phyloP scores from a whole-genome alignment of 2,888 invertebrate genomes.

The Thymelicus acteon region DNA sequence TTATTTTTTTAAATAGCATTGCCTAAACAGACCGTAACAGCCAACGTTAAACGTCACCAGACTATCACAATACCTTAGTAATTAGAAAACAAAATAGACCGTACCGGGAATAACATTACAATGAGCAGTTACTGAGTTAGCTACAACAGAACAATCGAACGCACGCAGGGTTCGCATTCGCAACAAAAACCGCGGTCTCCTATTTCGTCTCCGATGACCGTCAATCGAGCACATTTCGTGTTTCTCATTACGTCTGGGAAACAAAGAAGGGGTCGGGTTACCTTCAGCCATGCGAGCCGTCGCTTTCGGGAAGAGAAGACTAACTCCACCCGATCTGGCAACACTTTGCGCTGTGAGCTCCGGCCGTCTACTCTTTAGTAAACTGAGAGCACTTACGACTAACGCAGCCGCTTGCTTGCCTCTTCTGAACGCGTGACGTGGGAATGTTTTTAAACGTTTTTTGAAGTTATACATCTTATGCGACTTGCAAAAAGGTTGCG shows the following conservation, averaged over 20 bases:
- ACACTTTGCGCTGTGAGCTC: slow-evolving; percentile 28
- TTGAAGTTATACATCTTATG: no score
- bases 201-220: slow-evolving; percentile 73
- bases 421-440: slow-evolving; percentile 11
- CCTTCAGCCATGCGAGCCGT: slow-evolving; percentile 42
- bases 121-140: neutral
- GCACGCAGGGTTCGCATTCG: slow-evolving; percentile 14
- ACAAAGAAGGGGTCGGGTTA: slow-evolving; percentile 76
- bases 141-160: slow-evolving; percentile 10
- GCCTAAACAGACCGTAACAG: no score
- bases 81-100: no score
- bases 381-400: slow-evolving; percentile 17
- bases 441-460: neutral
- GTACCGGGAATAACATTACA: no score
- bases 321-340: slow-evolving; percentile 35
- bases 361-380: slow-evolving; percentile 19
- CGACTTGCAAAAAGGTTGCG: no score
- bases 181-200: slow-evolving; percentile 51
- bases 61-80: no score
- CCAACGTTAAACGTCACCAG: no score
- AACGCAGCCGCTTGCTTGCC: slow-evolving; percentile 6
- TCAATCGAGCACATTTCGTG: slow-evolving; percentile 79
- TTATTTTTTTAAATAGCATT: no score
- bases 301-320: slow-evolving; percentile 36
- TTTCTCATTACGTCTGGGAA: slow-evolving; percentile 82